Conservation (phyloP, 2,797 vertebrate species). For the Tragelaphus oryx region DNA sequence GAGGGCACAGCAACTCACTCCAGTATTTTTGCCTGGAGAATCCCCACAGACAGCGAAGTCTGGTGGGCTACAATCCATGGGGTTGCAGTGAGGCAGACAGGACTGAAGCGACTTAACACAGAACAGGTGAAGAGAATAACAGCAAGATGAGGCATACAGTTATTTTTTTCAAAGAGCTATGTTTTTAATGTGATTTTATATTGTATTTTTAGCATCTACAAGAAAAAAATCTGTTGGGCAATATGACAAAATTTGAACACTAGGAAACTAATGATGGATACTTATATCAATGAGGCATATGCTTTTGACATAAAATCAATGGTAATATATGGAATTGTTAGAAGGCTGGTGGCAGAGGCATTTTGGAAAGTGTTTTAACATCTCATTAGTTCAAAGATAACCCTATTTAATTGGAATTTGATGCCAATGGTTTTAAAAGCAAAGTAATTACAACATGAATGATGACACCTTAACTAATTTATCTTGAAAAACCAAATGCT, state of each 20-base stretch:
- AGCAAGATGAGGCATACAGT: background rate
- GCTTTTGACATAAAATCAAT: background rate
- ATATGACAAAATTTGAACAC: background rate
- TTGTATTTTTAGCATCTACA: background rate
- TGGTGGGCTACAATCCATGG: background rate
- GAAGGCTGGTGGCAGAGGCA: background rate
- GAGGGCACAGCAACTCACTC: background rate
- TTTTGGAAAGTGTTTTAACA: background rate
- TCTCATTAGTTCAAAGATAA: background rate
- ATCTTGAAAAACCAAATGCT: background rate
- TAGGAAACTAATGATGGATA: background rate
- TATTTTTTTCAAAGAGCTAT: background rate
- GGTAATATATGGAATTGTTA: background rate
- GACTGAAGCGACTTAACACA: background rate
- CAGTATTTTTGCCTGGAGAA: background rate
- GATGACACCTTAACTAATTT: background rate
- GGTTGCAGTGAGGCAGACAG: background rate
- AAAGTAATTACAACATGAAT: background rate
- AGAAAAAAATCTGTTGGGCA: background rate
- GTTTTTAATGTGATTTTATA: background rate
- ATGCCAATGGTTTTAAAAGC: background rate
- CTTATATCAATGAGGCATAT: background rate
- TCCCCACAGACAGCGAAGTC: background rate
- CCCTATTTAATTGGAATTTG: background rate
- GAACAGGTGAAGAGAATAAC: background rate